phyloP scores from a whole-genome alignment of 1,140 invertebrate species.

The Apis florea region DNA sequence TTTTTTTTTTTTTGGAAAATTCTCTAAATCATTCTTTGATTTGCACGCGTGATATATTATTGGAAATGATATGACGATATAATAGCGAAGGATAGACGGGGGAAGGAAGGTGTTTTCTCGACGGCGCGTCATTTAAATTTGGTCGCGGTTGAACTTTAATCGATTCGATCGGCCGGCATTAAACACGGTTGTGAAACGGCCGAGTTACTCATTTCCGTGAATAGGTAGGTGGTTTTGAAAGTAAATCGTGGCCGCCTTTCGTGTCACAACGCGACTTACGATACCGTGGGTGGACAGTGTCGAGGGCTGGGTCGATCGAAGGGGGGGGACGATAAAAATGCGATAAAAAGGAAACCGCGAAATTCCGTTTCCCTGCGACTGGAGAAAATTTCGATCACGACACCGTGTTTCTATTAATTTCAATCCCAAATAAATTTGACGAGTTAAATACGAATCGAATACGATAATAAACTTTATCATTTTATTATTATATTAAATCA shows the following conservation, averaged over 20 bases:
- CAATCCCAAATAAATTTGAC: no score
- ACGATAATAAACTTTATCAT: no score
- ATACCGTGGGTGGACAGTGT: constrained; percentile 46
- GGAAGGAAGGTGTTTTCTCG: no score
- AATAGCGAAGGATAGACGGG: background rate
- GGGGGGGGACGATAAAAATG: background rate
- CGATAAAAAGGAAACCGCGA: constrained; percentile 1
- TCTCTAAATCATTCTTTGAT: no score
- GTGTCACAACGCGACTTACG: constrained; percentile 23
- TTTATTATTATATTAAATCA: no score
- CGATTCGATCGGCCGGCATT: constrained; percentile 5
- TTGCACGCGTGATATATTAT: no score
- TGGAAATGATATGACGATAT: no score
- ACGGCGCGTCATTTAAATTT: background rate
- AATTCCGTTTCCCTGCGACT: background rate
- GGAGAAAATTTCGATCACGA: no score
- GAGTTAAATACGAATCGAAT: no score
- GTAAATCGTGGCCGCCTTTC: constrained; percentile 50
- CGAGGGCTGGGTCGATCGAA: constrained; percentile 4
- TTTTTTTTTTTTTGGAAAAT: no score
- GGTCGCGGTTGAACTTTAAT: background rate
- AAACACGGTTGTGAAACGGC: constrained; percentile 27
- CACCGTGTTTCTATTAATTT: background rate
- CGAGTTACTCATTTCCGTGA: constrained; percentile 48
- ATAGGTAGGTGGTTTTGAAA: constrained; percentile 53